Percentiles rank a stretch among this genome's conserved stretches.
Conservation (phyloP, 2,797 vertebrate species). For the Periparus ater region DNA sequence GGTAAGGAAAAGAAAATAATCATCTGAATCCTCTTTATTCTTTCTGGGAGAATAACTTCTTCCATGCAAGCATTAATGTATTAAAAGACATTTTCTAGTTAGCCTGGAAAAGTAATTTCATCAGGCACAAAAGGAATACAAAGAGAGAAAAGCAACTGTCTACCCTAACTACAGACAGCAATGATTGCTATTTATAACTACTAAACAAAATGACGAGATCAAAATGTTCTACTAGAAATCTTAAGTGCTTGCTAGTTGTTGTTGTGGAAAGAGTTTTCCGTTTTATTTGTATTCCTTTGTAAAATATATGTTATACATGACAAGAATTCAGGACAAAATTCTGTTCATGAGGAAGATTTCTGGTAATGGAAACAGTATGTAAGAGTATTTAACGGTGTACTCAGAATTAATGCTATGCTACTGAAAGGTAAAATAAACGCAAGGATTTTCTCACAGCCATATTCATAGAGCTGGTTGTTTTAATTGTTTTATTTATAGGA, state of each 20-base stretch:
- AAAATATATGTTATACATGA: background rate
- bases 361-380: background rate
- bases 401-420: background rate
- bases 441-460: background rate
- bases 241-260: background rate
- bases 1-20: conserved; percentile 63
- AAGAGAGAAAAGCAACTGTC: background rate
- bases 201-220: background rate
- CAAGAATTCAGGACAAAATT: background rate
- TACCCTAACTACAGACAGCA: background rate
- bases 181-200: background rate
- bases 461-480: background rate
- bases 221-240: background rate
- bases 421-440: background rate
- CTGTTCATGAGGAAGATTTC: background rate
- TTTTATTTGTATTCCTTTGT: background rate
- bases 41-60: background rate
- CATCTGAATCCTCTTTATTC: fast-evolving
- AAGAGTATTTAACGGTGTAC: background rate
- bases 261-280: background rate
- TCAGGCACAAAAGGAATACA: background rate
- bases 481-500: background rate
- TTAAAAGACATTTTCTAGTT: background rate
- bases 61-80: background rate
- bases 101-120: background rate